Base-by-base conservation (phyloP, 2,888 invertebrate species). In the Acleris literana region DNA sequence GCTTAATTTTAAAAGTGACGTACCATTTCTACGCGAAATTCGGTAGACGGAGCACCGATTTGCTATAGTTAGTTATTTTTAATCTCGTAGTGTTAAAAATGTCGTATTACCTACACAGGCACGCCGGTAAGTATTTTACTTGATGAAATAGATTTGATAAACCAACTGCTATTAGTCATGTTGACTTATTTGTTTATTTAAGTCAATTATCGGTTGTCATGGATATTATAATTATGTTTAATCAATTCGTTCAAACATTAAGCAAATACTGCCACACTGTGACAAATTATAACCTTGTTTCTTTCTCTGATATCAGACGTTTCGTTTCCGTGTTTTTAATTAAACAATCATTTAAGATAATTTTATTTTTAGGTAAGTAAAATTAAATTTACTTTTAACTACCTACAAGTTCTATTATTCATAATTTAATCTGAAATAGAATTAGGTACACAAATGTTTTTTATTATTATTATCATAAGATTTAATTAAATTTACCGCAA, bases 1-100 rank as follows among this genome's bases (percentile, higher is more conserved):
- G 74, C 77, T 77, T 83, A 88, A 90, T 88, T 90, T 90, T 90
- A 90, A 87, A 86, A 80, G 87, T 91, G 90, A 92, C 90, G 90
- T 86, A 69, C 71, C 73, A 76, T 76, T 79, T 84, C 85, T 74
- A 84, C 87, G 83, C 78, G 74, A 74, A 79, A 79, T 77, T 77
- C 79, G 76, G 82, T 79, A 69, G 79, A 69, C 64, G 65, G 71
- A 73, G 74, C 77, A 77, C 76, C 73, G 74, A 70, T 69, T 58
- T 62, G 54, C 51, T 61, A 63, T 63, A 69, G 57, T 57, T 64
- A 70, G 64, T 61, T 62, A 55, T 57, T 64, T 69, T 58, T 66
- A 58, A 63, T 68, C 66, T 18, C 54, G 53, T 68, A 61, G 61
- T 52, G 65, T 61, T 53, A 69, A 78, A 72, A 68, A 90, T 90